Conservation (phyloP, 2,113 vertebrate genomes). For the Micromys minutus region DNA sequence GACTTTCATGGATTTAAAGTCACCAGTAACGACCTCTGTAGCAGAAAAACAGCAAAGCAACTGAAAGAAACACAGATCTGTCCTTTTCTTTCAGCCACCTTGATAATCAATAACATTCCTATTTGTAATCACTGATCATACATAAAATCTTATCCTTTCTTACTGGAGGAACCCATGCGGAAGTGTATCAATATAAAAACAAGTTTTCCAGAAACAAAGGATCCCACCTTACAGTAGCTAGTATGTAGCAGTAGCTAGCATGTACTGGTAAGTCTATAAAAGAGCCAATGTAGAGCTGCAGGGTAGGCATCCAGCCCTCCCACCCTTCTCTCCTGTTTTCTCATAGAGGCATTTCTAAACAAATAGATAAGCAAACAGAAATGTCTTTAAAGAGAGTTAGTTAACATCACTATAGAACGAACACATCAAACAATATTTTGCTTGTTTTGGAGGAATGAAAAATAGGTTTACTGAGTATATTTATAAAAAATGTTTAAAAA, state of each 20-base stretch:
- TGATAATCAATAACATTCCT: background rate
- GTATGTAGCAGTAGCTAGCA: background rate
- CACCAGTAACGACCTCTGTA: background rate
- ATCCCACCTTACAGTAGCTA: background rate
- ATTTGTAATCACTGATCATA: background rate
- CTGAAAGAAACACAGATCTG: background rate
- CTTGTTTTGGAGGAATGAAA: background rate
- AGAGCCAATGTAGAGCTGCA: background rate
- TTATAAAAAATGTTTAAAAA: constrained; percentile 40
- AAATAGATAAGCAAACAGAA: background rate
- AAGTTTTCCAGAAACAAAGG: background rate
- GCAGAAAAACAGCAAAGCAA: background rate
- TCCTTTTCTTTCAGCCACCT: background rate
- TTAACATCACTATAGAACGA: background rate
- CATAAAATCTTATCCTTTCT: background rate
- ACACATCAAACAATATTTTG: background rate
- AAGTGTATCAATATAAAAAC: constrained; percentile 14
- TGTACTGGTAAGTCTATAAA: background rate
- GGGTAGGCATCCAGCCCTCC: background rate
- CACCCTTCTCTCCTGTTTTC: background rate
- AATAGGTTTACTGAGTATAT: background rate
- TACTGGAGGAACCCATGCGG: background rate
- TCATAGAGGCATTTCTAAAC: background rate
- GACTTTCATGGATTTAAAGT: background rate
- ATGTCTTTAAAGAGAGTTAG: background rate